phyloP scores from a whole-genome alignment of 2,113 vertebrate genomes.

The Scopus umbretta region DNA sequence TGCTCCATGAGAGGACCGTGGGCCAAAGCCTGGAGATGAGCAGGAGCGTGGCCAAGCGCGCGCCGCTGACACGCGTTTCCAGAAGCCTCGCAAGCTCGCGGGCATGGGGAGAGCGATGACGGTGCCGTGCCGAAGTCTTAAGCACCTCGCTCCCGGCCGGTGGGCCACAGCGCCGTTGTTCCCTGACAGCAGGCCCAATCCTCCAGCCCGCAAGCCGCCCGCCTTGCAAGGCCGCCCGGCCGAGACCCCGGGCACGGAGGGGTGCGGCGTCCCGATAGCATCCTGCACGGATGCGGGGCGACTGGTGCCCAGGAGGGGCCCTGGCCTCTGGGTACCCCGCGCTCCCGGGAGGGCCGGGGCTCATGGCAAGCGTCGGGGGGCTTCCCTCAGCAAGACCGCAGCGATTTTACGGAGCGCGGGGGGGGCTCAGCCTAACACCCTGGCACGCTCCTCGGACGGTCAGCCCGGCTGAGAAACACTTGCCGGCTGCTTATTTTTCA shows the following conservation, averaged over 20 bases:
- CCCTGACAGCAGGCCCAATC: background rate
- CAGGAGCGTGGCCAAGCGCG: background rate
- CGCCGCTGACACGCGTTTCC: accelerated
- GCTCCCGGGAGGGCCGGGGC: no score
- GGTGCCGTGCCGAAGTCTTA: accelerated
- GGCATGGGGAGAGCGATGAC: background rate
- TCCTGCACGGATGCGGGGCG: accelerated
- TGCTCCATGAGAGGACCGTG: accelerated
- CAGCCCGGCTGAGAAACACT: background rate
- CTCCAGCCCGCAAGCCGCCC: background rate
- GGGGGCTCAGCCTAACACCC: background rate
- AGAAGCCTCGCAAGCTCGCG: background rate
- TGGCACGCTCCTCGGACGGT: accelerated
- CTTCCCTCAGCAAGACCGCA: background rate
- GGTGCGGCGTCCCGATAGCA: background rate
- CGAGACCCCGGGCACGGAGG: background rate
- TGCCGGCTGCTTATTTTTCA: background rate
- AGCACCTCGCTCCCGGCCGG: background rate
- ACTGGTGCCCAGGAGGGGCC: background rate
- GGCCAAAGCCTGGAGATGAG: background rate
- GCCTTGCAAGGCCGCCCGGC: background rate
- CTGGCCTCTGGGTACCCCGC: background rate
- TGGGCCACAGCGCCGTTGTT: background rate
- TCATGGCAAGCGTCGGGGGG: background rate
- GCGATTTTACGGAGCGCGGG: background rate